phyloP scores from a whole-genome alignment of 2,113 vertebrate species.

The Monopterus albus region DNA sequence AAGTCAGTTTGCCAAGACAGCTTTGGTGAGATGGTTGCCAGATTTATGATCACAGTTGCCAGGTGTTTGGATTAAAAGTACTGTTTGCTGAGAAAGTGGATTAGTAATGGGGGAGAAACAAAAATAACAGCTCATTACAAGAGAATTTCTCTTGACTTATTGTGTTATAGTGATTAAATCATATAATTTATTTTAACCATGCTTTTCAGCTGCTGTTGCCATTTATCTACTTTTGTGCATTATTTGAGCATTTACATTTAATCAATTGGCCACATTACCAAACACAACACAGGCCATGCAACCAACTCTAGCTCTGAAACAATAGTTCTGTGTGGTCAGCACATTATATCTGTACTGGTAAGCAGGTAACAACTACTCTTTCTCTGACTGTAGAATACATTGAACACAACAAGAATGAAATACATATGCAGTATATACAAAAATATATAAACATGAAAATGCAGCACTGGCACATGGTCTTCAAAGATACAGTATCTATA shows the following conservation, averaged over 20 bases:
- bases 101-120: slow-evolving; percentile 5
- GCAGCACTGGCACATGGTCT: too few species aligned
- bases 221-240: neutral
- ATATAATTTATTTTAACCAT: too few species aligned
- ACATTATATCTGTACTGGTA: neutral
- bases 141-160: neutral
- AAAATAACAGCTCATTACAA: slow-evolving; percentile 15
- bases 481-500: too few species aligned
- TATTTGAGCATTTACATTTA: neutral
- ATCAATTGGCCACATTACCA: neutral
- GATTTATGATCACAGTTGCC: slow-evolving; percentile 36
- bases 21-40: slow-evolving; percentile 41
- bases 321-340: neutral
- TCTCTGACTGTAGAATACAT: neutral
- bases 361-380: neutral
- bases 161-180: neutral
- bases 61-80: slow-evolving; percentile 57
- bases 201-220: too few species aligned
- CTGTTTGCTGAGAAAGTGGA: slow-evolving; percentile 41
- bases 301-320: neutral
- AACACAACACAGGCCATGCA: neutral
- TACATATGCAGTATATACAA: too few species aligned
- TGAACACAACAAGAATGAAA: neutral
- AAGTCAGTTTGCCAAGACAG: slow-evolving; percentile 23
- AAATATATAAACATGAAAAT: too few species aligned